Evolutionary conservation across 2,888 invertebrate genomes (phyloP), one percentile per base, ranked within the genome.

Genomic region (Brenthis hecate): DNA sequence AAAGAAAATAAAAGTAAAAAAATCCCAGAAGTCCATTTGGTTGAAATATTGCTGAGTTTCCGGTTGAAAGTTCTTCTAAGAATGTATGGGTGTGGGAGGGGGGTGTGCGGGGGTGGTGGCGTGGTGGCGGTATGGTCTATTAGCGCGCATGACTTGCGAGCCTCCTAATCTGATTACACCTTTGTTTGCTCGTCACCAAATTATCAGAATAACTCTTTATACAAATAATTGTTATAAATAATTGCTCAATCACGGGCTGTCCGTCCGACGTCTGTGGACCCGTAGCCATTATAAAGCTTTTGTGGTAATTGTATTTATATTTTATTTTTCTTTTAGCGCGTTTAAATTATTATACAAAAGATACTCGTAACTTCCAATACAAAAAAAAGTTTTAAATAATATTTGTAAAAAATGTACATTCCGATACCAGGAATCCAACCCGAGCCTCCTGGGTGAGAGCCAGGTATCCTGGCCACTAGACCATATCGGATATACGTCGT

Each of bases 341-440:
- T 11, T 43, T 8, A 43, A 43, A 36, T 36, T 36, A 36, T 36
- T 36, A 6, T 36, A 36, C 36, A 1, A 6, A 36, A 36, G 6
- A 36, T 36, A 19, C 19, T 19, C 0, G 19, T 36, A 6, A 6
- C 6, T 32, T 36, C 1, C 36, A 36, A 36, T 5, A 36, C 6
- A 36, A 1, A 36, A 36, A 36, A 36, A 36, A 32, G 19, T 32
- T 6, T 32, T 32, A 32, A 54, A 54, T 13, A 5, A 54, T 8
- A 23, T 13, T 14, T 19, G 23, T 28, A 4, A 54, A 54, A 28
- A 6, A 13, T 28, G 1, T 28, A 5, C 2, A 74, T 94, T 94
- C 93, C 94, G 93, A 92, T 94, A 94, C 94, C 94, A 94, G 94
- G 94, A 94, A 94, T 94, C 94, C 94, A 94, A 94, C 94, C 94